These are phyloP conservation scores for Galleria mellonella DNA, from an alignment of 1,140 invertebrate genomes.

Conservation along the genomic window DNA sequence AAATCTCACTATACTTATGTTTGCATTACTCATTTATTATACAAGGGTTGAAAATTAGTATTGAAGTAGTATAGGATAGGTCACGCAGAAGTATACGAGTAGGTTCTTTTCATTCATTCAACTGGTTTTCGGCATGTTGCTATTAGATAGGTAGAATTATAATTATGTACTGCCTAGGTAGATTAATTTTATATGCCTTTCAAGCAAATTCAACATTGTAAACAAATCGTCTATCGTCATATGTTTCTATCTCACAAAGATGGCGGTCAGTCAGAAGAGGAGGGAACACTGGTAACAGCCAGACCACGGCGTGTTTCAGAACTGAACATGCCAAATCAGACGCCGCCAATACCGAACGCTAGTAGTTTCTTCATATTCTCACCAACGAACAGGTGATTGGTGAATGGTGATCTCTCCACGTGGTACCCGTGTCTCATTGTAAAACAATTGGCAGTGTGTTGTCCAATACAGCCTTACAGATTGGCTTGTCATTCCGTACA, in stretches of 20 bases:
- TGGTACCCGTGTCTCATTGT: constrained; percentile 68
- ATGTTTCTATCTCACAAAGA: constrained; percentile 62
- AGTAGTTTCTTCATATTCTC: constrained; percentile 98
- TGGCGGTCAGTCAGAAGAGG: constrained; percentile 74
- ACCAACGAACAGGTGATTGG: constrained; percentile 90
- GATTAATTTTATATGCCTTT: background rate
- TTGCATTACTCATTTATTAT: constrained; percentile 19
- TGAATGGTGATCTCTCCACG: constrained; percentile 21
- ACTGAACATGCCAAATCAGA: constrained; percentile 89
- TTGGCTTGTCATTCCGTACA: constrained; percentile 22
- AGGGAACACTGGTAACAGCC: constrained; percentile 79
- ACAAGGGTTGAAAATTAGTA: background rate
- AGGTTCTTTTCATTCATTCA: constrained; percentile 5
- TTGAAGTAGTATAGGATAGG: constrained; percentile 3
- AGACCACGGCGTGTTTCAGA: constrained; percentile 94
- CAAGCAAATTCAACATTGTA: constrained; percentile 9
- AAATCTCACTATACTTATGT: constrained; percentile 25
- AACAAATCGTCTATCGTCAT: constrained; percentile 21
- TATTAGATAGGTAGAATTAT: no score
- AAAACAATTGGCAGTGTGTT: constrained; percentile 39
- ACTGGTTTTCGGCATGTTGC: no score
- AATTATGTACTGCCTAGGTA: background rate
- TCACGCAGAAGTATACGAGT: constrained; percentile 4
- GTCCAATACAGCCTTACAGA: constrained; percentile 18
- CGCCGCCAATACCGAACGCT: constrained; percentile 94